Conservation (phyloP, 1,140 invertebrate species). For the Semibalanus balanoides region DNA sequence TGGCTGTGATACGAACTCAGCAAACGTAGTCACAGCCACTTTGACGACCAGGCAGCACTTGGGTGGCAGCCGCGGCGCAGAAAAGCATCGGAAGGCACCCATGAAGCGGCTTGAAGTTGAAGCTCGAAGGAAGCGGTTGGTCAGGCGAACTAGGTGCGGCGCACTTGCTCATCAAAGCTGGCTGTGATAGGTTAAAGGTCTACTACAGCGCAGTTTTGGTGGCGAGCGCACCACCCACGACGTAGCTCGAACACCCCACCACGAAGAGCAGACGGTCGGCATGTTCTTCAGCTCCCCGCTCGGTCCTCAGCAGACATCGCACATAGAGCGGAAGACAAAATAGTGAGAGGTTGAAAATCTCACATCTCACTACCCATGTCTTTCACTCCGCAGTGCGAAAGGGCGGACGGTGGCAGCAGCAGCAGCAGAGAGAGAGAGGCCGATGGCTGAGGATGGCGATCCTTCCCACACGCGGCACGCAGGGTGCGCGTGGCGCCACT, state of each 20-base stretch:
- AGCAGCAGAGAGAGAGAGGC: too few species aligned
- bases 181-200: background rate
- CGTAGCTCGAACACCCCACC: background rate
- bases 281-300: background rate
- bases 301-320: background rate
- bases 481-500: too few species aligned
- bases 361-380: slow-evolving; percentile 1
- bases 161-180: slow-evolving; percentile 1
- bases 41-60: background rate
- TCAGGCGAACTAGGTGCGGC: too few species aligned
- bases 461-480: too few species aligned
- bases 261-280: background rate
- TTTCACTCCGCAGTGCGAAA: background rate
- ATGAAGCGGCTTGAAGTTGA: too few species aligned
- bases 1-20: background rate
- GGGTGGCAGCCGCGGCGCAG: too few species aligned
- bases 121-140: too few species aligned
- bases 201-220: background rate
- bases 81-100: too few species aligned
- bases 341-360: slow-evolving; percentile 2
- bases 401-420: too few species aligned
- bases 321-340: background rate
- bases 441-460: too few species aligned
- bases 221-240: background rate
- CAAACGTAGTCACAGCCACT: background rate